Conservation (phyloP, 2,113 vertebrate genomes). For the Pongo abelii region DNA sequence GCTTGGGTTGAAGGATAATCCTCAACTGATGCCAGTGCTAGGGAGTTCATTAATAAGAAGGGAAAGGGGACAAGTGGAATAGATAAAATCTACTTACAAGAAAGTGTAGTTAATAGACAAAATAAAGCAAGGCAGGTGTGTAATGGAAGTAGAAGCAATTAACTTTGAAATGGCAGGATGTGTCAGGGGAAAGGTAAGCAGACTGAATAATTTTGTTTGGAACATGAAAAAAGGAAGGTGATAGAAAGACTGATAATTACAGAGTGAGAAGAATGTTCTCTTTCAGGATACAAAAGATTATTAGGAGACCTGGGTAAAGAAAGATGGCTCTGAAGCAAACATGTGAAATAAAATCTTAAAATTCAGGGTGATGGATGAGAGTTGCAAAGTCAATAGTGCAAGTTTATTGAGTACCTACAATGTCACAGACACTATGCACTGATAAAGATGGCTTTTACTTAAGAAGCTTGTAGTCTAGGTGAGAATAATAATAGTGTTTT, state of each 20-base stretch:
- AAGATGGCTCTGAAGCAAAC: constrained; percentile 8
- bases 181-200: constrained; percentile 50
- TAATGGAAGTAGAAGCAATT: constrained; percentile 70
- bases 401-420: background rate
- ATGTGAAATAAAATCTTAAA: constrained; percentile 16
- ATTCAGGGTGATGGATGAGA: background rate
- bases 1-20: constrained; percentile 46
- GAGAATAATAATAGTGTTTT: background rate
- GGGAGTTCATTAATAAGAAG: constrained; percentile 68
- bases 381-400: background rate
- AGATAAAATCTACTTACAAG: constrained; percentile 71
- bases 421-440: background rate
- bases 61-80: constrained; percentile 8
- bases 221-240: constrained; percentile 72
- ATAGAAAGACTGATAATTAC: constrained; percentile 69
- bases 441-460: background rate
- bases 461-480: background rate
- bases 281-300: constrained; percentile 65
- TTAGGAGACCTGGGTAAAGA: background rate
- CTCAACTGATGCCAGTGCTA: constrained; percentile 55
- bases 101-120: constrained; percentile 69
- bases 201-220: constrained; percentile 70
- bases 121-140: constrained; percentile 64
- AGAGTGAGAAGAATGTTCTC: constrained; percentile 62
- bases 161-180: constrained; percentile 63